These are phyloP conservation scores for Sycophila sp. DNA, from an alignment of 1,140 invertebrate genomes.

Conservation along the genomic window DNA sequence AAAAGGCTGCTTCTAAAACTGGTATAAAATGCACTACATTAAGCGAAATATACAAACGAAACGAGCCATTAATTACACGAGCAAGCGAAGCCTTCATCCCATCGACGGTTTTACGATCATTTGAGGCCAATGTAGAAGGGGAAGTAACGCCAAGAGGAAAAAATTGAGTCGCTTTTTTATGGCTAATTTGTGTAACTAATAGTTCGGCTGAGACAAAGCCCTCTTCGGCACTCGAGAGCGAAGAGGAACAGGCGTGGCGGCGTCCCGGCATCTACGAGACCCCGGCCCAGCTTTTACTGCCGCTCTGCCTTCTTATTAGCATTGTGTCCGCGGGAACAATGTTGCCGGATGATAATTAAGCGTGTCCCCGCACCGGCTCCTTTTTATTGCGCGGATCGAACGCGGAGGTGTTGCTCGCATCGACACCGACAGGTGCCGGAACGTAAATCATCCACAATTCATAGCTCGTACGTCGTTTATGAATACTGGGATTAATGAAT, in stretches of 20 bases:
- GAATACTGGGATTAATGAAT: too few species aligned
- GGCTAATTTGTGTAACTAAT: constrained; percentile 60
- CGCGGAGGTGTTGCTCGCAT: neutral
- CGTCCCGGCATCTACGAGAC: constrained; percentile 44
- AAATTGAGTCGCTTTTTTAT: constrained; percentile 48
- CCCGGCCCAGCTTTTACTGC: constrained; percentile 24
- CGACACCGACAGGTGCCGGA: neutral
- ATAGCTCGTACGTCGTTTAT: constrained; percentile 15
- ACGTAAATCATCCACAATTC: constrained; percentile 21
- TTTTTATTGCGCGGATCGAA: neutral
- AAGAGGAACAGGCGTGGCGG: constrained; percentile 38
- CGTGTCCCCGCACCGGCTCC: neutral
- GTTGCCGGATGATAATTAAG: constrained; percentile 27
- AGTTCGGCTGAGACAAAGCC: constrained; percentile 54
- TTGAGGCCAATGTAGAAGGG: neutral
- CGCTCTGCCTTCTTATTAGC: constrained; percentile 18
- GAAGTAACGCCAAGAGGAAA: constrained; percentile 6
- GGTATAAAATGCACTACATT: too few species aligned
- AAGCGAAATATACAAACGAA: too few species aligned
- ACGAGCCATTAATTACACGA: neutral
- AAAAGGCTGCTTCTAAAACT: too few species aligned
- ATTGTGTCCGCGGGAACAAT: constrained; percentile 20
- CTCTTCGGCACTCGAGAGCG: neutral
- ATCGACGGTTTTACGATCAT: neutral
- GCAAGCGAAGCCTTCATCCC: too few species aligned